Conservation (phyloP, 2,113 vertebrate genomes). For the Takifugu flavidus region DNA sequence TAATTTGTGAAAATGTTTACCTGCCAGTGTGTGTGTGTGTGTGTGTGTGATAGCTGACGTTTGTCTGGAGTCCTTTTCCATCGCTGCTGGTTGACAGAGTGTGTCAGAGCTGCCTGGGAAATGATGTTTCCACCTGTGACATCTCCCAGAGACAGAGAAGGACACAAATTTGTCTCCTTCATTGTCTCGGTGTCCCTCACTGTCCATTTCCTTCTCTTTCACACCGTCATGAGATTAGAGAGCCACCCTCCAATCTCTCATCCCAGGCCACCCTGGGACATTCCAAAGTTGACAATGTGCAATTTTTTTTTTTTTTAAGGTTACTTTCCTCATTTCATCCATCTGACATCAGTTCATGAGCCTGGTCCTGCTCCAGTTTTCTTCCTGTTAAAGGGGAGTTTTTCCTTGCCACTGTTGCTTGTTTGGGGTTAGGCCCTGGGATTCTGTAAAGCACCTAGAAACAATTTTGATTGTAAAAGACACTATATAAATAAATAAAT, state of each 20-base stretch:
- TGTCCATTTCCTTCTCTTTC: constrained; percentile 14
- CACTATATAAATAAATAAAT: too few relatives aligned
- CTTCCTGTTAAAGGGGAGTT: too few relatives aligned
- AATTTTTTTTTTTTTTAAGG: not conserved
- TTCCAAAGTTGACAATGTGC: constrained; percentile 22
- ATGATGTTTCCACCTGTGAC: constrained; percentile 68
- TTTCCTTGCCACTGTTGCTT: too few relatives aligned
- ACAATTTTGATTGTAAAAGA: too few relatives aligned
- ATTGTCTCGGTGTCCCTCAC: constrained; percentile 2
- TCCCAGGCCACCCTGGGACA: not conserved
- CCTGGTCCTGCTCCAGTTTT: too few relatives aligned
- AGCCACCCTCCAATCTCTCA: constrained; percentile 27
- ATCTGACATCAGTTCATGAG: not conserved
- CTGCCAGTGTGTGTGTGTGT: constrained; percentile 55
- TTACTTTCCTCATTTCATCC: not conserved
- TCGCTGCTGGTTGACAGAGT: constrained; percentile 57
- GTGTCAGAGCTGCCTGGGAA: constrained; percentile 61
- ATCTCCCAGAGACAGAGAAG: constrained; percentile 50
- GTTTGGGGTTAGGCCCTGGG: too few relatives aligned
- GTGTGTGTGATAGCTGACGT: constrained; percentile 23
- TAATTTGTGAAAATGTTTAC: constrained; percentile 74
- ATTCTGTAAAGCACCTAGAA: too few relatives aligned
- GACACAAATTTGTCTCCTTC: constrained; percentile 25
- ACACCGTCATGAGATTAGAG: constrained; percentile 40
- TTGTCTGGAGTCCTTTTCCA: constrained; percentile 45